Percentiles rank a stretch among this genome's conserved stretches.
Conservation (phyloP, 2,888 invertebrate genomes). For the Rhimphoctona megacephalus region DNA sequence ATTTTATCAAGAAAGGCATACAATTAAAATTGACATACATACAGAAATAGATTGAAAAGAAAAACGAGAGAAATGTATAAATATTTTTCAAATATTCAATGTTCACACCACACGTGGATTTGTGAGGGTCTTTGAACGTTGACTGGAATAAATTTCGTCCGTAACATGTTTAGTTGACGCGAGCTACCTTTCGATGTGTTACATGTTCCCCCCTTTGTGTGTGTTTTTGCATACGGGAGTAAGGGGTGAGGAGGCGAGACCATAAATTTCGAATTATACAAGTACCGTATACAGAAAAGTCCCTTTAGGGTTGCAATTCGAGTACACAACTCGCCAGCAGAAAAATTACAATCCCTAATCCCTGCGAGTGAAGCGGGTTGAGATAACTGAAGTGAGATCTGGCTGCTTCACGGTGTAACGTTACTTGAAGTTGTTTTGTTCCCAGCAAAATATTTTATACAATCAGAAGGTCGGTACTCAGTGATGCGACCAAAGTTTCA, state of each 20-base stretch:
- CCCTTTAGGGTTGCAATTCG: slow-evolving; percentile 61
- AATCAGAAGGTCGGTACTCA: not conserved
- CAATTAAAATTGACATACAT: not conserved
- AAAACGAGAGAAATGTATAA: not conserved
- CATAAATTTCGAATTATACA: slow-evolving; percentile 70
- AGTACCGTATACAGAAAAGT: slow-evolving; percentile 44
- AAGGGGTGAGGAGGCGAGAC: slow-evolving; percentile 37
- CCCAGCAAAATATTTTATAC: not conserved
- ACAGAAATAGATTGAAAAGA: too few relatives aligned
- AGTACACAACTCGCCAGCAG: slow-evolving; percentile 53
- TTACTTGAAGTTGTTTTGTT: slow-evolving; percentile 37
- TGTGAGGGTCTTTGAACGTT: not conserved
- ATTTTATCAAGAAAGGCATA: not conserved
- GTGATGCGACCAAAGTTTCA: not conserved
- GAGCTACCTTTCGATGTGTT: slow-evolving; percentile 37
- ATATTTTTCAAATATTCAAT: not conserved
- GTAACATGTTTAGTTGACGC: slow-evolving; percentile 24
- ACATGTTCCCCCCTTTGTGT: slow-evolving; percentile 29
- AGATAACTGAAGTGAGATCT: slow-evolving; percentile 40
- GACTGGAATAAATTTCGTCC: slow-evolving; percentile 11
- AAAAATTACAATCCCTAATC: slow-evolving; percentile 61
- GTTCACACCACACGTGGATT: slow-evolving; percentile 12
- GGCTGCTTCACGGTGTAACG: slow-evolving; percentile 46
- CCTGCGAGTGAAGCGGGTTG: slow-evolving; percentile 40
- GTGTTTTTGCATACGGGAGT: slow-evolving; percentile 11